phyloP scores from a whole-genome alignment of 2,888 invertebrate species.

The Ecliptopera silaceata region DNA sequence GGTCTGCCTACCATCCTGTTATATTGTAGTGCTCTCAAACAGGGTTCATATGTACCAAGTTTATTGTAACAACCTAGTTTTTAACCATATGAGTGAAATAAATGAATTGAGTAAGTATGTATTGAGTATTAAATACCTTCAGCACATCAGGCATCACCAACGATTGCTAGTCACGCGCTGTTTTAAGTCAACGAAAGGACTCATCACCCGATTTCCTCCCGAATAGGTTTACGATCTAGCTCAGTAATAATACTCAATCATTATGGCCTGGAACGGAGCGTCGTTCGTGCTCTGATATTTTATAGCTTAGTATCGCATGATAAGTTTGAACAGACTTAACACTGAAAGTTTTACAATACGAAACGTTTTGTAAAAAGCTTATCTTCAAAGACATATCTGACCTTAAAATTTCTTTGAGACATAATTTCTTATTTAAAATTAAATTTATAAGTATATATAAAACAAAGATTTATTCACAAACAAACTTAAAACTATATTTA shows the following conservation, averaged over 20 bases:
- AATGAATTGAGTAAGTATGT: too few species aligned
- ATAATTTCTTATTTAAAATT: too few species aligned
- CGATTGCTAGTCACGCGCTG: constrained; percentile 62
- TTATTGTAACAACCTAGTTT: too few species aligned
- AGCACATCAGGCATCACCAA: constrained; percentile 2
- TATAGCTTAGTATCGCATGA: constrained; percentile 29
- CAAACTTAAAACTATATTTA: too few species aligned
- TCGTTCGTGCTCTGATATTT: constrained; percentile 31
- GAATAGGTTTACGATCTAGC: constrained; percentile 60
- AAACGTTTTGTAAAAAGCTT: too few species aligned
- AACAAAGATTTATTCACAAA: too few species aligned
- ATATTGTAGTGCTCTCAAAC: too few species aligned
- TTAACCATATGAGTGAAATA: too few species aligned
- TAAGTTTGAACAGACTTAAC: constrained; percentile 31
- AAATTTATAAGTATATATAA: neutral
- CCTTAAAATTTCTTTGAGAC: too few species aligned
- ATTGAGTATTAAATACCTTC: neutral
- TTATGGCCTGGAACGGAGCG: constrained; percentile 39
- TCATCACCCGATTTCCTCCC: constrained; percentile 59
- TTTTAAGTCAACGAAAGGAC: constrained; percentile 59
- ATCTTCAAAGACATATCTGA: too few species aligned
- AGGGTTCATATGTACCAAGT: too few species aligned
- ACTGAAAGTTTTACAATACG: constrained; percentile 6
- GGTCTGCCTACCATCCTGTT: too few species aligned
- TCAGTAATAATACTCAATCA: constrained; percentile 60